Evolutionary conservation across 2,113 vertebrate species (phyloP).

Genomic region (Cephalopholis sonnerati): DNA sequence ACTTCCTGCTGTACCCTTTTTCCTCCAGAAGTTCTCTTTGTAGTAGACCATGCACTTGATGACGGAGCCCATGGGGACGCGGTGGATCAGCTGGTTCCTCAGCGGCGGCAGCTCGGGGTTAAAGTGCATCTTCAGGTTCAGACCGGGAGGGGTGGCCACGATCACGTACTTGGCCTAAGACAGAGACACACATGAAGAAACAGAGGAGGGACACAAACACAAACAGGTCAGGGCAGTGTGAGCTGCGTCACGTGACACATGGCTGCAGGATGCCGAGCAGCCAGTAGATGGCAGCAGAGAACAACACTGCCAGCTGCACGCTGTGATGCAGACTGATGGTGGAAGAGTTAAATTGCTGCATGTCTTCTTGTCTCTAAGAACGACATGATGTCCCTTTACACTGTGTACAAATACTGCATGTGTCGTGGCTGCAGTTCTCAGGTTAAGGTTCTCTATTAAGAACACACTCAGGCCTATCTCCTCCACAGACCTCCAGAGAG

Average conservation of each 20-base stretch:
- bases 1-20: constrained; percentile 85
- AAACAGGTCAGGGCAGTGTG: not conserved
- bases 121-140: constrained; percentile 95
- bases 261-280: not conserved
- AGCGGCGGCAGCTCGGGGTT: constrained; percentile 92
- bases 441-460: no score
- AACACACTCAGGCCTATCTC: no score
- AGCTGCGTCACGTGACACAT: not conserved
- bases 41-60: constrained; percentile 99
- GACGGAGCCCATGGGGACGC: constrained; percentile 96
- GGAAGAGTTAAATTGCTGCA: not conserved
- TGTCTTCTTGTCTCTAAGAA: not conserved
- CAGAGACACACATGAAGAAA: not conserved
- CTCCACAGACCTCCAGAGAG: no score
- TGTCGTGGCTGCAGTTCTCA: not conserved
- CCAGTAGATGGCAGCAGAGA: constrained; percentile 62
- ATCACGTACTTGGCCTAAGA: constrained; percentile 91
- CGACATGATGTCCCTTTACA: not conserved
- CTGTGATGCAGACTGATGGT: not conserved
- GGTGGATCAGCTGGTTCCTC: constrained; percentile 94
- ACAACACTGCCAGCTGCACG: not conserved
- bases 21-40: constrained; percentile 95
- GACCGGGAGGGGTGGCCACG: constrained; percentile 89
- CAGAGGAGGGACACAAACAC: not conserved
- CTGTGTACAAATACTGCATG: not conserved